Evolutionary conservation across 2,888 invertebrate genomes (phyloP).

Genomic region (Drosophila anceps): DNA sequence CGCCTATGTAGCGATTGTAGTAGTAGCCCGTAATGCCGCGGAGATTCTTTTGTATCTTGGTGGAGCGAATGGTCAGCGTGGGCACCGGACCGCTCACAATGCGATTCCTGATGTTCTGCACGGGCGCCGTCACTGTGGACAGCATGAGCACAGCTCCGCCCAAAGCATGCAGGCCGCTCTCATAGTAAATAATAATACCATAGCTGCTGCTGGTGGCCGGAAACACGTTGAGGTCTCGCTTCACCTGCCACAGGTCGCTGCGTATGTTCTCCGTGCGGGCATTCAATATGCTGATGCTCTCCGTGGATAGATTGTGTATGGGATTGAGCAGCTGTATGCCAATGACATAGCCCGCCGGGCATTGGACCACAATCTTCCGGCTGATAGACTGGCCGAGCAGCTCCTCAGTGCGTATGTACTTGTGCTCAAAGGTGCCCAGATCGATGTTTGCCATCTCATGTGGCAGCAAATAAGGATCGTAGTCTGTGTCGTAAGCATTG

Average conservation of each 20-base stretch:
- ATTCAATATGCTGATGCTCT: constrained; percentile 92
- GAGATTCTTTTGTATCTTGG: constrained; percentile 92
- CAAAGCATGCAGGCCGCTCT: constrained; percentile 91
- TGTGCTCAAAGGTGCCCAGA: constrained; percentile 90
- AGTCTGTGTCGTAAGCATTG: constrained; percentile 89
- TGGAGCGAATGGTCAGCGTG: constrained; percentile 89
- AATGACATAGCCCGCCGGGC: constrained; percentile 93
- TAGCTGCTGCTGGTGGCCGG: constrained; percentile 95
- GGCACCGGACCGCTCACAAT: constrained; percentile 93
- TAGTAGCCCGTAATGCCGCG: constrained; percentile 93
- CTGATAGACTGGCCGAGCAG: constrained; percentile 87
- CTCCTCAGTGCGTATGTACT: constrained; percentile 92
- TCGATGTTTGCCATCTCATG: constrained; percentile 87
- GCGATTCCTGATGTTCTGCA: constrained; percentile 90
- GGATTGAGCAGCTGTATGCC: constrained; percentile 96
- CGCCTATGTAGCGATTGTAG: constrained; percentile 95
- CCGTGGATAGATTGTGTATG: constrained; percentile 94
- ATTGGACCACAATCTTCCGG: constrained; percentile 88
- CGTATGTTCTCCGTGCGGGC: constrained; percentile 89
- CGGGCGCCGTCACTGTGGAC: constrained; percentile 90
- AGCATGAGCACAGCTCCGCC: constrained; percentile 93
- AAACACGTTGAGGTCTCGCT: constrained; percentile 94
- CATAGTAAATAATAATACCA: constrained; percentile 91
- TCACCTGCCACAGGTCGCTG: constrained; percentile 91
- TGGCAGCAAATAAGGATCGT: constrained; percentile 91